Evolutionary conservation across 2,113 vertebrate genomes (phyloP), one percentile per base, ranked within the genome.

Genomic region (Herpetotheres cachinnans): DNA sequence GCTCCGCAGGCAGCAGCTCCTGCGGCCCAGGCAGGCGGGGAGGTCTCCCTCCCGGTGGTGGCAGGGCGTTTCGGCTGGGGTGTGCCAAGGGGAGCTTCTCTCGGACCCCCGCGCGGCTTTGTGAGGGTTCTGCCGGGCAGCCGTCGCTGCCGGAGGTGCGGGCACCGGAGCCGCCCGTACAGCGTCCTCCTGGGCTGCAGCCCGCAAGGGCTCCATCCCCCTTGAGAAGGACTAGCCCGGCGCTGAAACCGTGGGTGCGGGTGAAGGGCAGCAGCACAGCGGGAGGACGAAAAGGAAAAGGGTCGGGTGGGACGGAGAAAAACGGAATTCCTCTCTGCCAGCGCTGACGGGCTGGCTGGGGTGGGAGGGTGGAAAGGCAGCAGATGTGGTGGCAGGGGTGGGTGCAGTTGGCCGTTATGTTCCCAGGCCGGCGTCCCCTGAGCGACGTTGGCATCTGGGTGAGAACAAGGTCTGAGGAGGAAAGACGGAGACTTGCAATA

Each of bases 31-130:
- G 32, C 47, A 7, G 38, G 2, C 13, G 1, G 30, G 18, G 34
- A 26, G n/a, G 21, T 16, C 12, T 77, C 40, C 29, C 7, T 6
- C 22, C 32, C 18, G 9, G 6, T 5, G n/a, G 10, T 4, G 4
- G 38, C 24, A 3, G 10, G 18, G 52, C 10, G 1, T 24, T 73
- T 14, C 1, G 58, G 47, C 50, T 8, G 42, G 7, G 38, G 42
- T 13, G 1, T 17, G 44, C 0, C 22, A 4, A 4, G 36, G 34
- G 18, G 25, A 40, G 47, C 16, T 34, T 7, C 50, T 5, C 44
- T 6, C 0, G 4, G 11, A 0, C 12, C 34, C 13, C 22, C 10
- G 0, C 27, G 0, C 10, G 2, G 16, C 25, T 32, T 5, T 2
- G 42, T 0, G 80, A 5, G 42, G 44, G 11, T 24, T 17, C 16